Evolutionary conservation across 2,888 invertebrate species (phyloP).

Genomic region (Osedax fenrisi): DNA sequence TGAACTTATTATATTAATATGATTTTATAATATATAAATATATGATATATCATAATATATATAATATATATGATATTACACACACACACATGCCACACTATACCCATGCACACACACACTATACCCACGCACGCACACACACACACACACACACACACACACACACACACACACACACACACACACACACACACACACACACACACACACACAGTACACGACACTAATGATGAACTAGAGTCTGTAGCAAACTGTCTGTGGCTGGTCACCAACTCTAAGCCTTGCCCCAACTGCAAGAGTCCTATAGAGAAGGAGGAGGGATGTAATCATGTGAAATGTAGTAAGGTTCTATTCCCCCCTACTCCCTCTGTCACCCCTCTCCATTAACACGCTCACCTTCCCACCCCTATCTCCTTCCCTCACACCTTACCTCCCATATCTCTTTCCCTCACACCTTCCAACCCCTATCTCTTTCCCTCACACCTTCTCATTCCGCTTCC

Average conservation of each 20-base stretch:
- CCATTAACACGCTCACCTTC: background rate
- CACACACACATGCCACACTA: too few species aligned
- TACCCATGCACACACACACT: too few species aligned
- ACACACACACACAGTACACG: too few species aligned
- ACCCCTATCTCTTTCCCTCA: constrained; percentile 31
- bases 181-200: too few species aligned
- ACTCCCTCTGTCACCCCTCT: background rate
- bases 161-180: too few species aligned
- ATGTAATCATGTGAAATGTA: constrained; percentile 65
- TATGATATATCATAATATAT: too few species aligned
- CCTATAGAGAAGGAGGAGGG: constrained; percentile 64
- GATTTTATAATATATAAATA: too few species aligned
- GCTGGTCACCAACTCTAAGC: constrained; percentile 62
- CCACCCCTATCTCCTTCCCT: constrained; percentile 29
- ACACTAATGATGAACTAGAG: constrained; percentile 48
- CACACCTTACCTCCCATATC: background rate
- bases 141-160: too few species aligned
- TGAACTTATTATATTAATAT: too few species aligned
- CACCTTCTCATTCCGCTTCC: background rate
- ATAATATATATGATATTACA: too few species aligned
- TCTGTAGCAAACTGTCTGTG: constrained; percentile 57
- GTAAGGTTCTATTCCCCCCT: too few species aligned
- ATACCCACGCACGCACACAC: too few species aligned
- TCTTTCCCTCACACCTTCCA: background rate
- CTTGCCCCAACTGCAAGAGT: constrained; percentile 62